These are phyloP conservation scores for Physocephala rufipes DNA, from an alignment of 2,888 invertebrate species.

Conservation along the genomic window DNA sequence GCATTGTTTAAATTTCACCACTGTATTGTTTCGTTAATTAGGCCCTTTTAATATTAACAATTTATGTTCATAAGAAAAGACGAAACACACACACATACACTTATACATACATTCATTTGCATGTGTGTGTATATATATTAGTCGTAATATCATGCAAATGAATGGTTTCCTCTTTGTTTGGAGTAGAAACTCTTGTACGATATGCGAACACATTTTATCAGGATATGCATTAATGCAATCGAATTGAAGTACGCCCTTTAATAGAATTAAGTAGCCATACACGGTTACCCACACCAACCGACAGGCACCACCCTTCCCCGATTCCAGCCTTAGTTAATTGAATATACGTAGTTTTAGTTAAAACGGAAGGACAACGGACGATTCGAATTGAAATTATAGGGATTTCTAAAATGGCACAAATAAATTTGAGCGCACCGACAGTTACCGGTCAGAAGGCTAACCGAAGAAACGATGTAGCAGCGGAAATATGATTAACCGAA, in stretches of 20 bases:
- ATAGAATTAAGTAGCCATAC: slow-evolving; percentile 39
- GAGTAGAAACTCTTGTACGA: slow-evolving; percentile 39
- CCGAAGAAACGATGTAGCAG: too few relatives aligned
- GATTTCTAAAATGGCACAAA: too few relatives aligned
- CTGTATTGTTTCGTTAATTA: slow-evolving; percentile 54
- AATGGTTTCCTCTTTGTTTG: slow-evolving; percentile 38
- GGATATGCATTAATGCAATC: slow-evolving; percentile 57
- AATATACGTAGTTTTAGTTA: not conserved
- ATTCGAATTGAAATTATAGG: not conserved
- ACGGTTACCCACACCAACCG: too few relatives aligned
- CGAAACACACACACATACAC: slow-evolving; percentile 40
- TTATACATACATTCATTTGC: slow-evolving; percentile 29
- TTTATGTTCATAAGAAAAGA: slow-evolving; percentile 46
- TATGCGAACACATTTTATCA: slow-evolving; percentile 30
- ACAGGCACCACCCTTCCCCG: too few relatives aligned
- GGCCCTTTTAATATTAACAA: slow-evolving; percentile 51
- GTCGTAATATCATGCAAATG: slow-evolving; percentile 41
- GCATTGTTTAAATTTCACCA: slow-evolving; percentile 38
- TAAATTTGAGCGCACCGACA: too few relatives aligned
- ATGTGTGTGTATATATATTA: slow-evolving; percentile 39
- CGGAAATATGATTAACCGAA: too few relatives aligned
- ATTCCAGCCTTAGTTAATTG: slow-evolving; percentile 7
- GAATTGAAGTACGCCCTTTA: slow-evolving; percentile 33
- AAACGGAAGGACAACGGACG: slow-evolving; percentile 17
- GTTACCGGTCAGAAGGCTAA: too few relatives aligned